phyloP scores from a whole-genome alignment of 2,113 vertebrate species.

The Pipa parva region DNA sequence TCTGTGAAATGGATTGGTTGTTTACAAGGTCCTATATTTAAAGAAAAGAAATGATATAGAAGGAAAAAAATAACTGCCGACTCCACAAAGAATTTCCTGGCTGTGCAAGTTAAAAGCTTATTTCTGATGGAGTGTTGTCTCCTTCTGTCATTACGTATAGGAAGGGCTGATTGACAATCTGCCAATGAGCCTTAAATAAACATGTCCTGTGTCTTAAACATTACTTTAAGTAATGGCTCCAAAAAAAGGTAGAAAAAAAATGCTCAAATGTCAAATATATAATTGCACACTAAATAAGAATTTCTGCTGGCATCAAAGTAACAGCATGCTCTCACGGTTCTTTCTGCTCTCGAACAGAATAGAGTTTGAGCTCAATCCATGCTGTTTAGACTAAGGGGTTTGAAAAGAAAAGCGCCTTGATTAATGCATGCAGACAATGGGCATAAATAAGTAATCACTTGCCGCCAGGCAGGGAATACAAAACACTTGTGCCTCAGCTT shows the following conservation, averaged over 20 bases:
- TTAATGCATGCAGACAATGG: slow-evolving; percentile 10
- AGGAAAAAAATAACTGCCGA: slow-evolving; percentile 8
- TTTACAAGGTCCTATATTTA: too few relatives aligned
- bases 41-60: too few relatives aligned
- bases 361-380: not conserved
- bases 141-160: slow-evolving; percentile 26
- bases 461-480: slow-evolving; percentile 14
- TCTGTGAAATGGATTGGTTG: too few relatives aligned
- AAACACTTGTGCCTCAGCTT: not conserved
- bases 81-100: slow-evolving; percentile 15
- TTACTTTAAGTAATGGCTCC: not conserved
- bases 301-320: accelerated
- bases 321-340: not conserved
- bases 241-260: not conserved
- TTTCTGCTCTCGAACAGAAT: not conserved
- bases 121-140: not conserved
- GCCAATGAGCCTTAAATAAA: slow-evolving; percentile 6
- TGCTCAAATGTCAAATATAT: not conserved
- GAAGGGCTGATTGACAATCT: not conserved
- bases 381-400: slow-evolving; percentile 9
- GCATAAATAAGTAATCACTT: slow-evolving; percentile 30
- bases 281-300: not conserved
- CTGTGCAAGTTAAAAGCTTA: slow-evolving; percentile 4
- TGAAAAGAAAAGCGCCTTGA: not conserved
- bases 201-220: not conserved